Conservation (phyloP, 2,113 vertebrate species). For the Prionailurus viverrinus region DNA sequence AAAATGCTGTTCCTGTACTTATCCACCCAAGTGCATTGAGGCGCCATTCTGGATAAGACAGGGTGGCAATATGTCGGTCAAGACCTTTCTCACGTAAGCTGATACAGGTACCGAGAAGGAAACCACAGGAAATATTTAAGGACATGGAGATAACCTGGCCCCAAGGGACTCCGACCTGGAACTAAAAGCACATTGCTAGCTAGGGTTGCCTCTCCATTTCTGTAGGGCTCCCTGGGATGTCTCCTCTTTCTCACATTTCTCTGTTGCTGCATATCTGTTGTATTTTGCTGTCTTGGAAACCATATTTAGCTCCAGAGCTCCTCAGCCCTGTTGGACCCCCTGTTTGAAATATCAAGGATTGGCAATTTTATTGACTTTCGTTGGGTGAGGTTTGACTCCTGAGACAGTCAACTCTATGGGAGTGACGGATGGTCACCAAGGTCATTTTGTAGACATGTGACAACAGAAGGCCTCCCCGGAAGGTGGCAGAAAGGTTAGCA, state of each 20-base stretch:
- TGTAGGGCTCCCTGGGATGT: rapidly evolving
- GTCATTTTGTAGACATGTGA: not conserved
- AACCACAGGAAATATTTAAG: not conserved
- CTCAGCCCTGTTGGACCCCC: not conserved
- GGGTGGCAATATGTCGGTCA: rapidly evolving
- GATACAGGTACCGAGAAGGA: too few species aligned
- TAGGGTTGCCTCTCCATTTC: too few species aligned
- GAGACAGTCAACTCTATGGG: rapidly evolving
- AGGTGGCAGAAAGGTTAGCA: not conserved
- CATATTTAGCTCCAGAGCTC: too few species aligned
- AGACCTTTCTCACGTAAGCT: not conserved
- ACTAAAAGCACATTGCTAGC: rapidly evolving
- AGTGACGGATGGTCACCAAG: too few species aligned
- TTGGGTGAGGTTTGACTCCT: not conserved
- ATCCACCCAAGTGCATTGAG: not conserved
- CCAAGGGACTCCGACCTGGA: too few species aligned
- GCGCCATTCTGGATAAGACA: rapidly evolving
- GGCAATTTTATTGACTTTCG: not conserved
- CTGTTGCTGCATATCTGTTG: not conserved
- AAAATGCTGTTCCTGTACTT: not conserved
- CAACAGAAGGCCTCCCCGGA: not conserved
- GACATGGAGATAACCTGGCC: too few species aligned
- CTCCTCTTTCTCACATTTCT: not conserved
- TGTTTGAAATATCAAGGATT: not conserved
- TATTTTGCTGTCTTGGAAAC: not conserved